Evolutionary conservation across 2,888 invertebrate genomes (phyloP).

Genomic region (Electrophaes corylata): DNA sequence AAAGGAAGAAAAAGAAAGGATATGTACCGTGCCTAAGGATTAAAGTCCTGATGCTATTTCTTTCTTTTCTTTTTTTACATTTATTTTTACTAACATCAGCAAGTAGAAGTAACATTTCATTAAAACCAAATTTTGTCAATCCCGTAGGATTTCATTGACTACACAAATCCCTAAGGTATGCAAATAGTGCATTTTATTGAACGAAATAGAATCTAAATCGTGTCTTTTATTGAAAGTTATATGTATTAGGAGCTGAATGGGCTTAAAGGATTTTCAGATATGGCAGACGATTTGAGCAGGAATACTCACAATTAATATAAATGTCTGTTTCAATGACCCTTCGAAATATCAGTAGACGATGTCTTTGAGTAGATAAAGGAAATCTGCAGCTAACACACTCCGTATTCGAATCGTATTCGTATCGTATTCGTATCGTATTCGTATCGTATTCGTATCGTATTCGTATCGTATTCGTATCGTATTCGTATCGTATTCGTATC

Average conservation of each 20-base stretch:
- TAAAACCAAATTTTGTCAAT: conserved; percentile 5
- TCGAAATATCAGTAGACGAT: conserved; percentile 20
- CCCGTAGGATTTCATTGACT: conserved; percentile 11
- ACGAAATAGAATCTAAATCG: conserved; percentile 36
- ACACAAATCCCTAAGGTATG: conserved; percentile 32
- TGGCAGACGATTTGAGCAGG: conserved; percentile 28
- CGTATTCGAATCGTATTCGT: too few relatives aligned
- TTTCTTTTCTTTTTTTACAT: too few relatives aligned
- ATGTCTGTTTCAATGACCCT: conserved; percentile 31
- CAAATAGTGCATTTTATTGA: conserved; percentile 31
- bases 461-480: too few relatives aligned
- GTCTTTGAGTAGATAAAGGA: background rate
- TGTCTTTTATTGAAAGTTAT: conserved; percentile 36
- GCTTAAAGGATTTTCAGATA: conserved; percentile 35
- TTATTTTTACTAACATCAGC: too few relatives aligned
- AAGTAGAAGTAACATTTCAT: conserved; percentile 13
- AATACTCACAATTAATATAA: conserved; percentile 32
- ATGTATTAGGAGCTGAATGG: conserved; percentile 28
- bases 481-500: too few relatives aligned
- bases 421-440: too few relatives aligned
- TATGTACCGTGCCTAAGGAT: too few relatives aligned
- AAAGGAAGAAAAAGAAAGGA: too few relatives aligned
- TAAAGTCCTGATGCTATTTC: too few relatives aligned
- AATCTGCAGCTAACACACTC: conserved; percentile 2
- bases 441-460: too few relatives aligned